Base-by-base conservation (phyloP, 2,113 vertebrate genomes). In the Periophthalmodon schlosseri region DNA sequence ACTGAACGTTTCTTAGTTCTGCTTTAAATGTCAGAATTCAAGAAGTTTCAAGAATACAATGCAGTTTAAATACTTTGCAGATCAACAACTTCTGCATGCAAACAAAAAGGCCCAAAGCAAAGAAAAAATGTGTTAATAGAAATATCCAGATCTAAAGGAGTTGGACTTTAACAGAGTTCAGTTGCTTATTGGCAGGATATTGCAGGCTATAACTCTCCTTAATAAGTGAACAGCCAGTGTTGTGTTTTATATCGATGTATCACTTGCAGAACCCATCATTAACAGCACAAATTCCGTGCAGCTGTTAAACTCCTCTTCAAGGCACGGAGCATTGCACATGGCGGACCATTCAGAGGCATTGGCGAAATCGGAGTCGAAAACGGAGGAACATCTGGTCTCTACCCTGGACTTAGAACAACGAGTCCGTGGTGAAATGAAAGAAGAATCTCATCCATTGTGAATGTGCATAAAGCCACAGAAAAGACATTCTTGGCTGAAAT, bases 361-460 rank as follows among this genome's bases (percentile, higher is more conserved):
- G 77, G 64, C 85, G 91, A 91, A 92, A 93, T 91, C 87, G 87
- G 86, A 87, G 85, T 72, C 86, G 82, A 89, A 88, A 85, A 60
- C 80, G 88, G 84, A 83, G 78, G 81, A 93, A 93, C 93, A 94
- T 94, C 92, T 94, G 93, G 87, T 90, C 91, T 89, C 84, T 83
- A 75, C 74, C 69, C 89, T 86, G 89, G 87, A 88, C 85, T 76
- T 83, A 87, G 87, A 84, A 87, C 87, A 86, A 83, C 88, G 64
- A 73, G 88, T 75, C 81, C 78, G 78, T 72, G 87, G 83, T 81
- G 81, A 86, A 90, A 88, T 81, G 79, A 88, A 89, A 89, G 88
- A 81, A 60, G 67, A 84, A 89, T 87, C 84, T 88, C 78, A 84
- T 88, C 86, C 83, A 79, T 88, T 90, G 69, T 83, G 88, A 92